Evolutionary conservation across 2,797 vertebrate species (phyloP).

Genomic region (Gephyroberyx darwinii): DNA sequence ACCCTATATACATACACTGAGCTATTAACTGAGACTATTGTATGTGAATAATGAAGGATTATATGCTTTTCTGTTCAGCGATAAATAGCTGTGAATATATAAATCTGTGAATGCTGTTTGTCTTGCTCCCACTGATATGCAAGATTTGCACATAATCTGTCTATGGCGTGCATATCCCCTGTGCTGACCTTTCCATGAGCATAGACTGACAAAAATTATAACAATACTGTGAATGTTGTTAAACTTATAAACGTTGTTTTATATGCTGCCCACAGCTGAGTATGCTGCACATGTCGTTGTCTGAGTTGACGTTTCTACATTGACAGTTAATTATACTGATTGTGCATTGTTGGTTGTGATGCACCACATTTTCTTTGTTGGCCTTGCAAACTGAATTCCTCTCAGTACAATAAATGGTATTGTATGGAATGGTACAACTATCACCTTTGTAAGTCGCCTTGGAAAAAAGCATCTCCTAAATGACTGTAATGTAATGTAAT

Average conservation of each 20-base stretch:
- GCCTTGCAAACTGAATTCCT: slow-evolving; percentile 23
- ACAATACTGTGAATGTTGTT: slow-evolving; percentile 25
- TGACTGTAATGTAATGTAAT: not conserved
- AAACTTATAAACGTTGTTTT: slow-evolving; percentile 43
- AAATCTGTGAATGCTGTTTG: slow-evolving; percentile 48
- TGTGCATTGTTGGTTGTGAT: slow-evolving; percentile 19
- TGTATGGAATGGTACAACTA: not conserved
- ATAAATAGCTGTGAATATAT: slow-evolving; percentile 63
- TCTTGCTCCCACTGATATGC: slow-evolving; percentile 49
- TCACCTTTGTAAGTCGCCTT: not conserved
- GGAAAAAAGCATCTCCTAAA: no score
- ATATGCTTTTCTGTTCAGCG: slow-evolving; percentile 47
- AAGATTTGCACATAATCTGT: slow-evolving; percentile 26
- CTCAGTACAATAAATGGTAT: not conserved
- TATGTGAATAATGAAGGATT: slow-evolving; percentile 67
- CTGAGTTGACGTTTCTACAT: slow-evolving; percentile 8
- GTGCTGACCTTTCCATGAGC: slow-evolving; percentile 33
- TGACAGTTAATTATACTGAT: slow-evolving; percentile 45
- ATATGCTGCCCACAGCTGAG: slow-evolving; percentile 34
- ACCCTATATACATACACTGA: slow-evolving; percentile 56
- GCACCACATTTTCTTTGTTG: slow-evolving; percentile 1
- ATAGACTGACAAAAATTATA: slow-evolving; percentile 27
- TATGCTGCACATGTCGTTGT: slow-evolving; percentile 9
- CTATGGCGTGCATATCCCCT: not conserved
- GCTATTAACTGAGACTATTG: slow-evolving; percentile 34